Percentiles rank a stretch among this genome's conserved stretches.
phyloP scores from a whole-genome alignment of 2,113 vertebrate genomes.

The Nyctereutes procyonoides region DNA sequence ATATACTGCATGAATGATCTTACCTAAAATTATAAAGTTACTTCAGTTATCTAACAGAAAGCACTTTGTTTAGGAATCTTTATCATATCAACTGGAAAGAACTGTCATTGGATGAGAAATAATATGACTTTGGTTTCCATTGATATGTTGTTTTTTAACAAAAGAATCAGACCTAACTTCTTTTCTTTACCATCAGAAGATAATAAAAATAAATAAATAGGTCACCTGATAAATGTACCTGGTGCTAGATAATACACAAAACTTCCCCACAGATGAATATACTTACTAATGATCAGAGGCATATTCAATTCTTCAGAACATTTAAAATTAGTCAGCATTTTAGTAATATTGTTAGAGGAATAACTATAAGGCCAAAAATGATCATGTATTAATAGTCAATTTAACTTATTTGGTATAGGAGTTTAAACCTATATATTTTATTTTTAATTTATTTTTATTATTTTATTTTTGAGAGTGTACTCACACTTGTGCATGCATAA shows the following conservation, averaged over 20 bases:
- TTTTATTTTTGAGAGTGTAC: neutral
- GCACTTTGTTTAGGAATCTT: neutral
- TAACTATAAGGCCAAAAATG: neutral
- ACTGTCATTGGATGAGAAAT: neutral
- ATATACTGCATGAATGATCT: neutral
- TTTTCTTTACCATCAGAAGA: neutral
- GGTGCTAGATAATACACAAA: neutral
- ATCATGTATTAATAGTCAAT: neutral
- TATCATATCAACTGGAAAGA: neutral
- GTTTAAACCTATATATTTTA: neutral
- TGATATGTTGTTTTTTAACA: neutral
- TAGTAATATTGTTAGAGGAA: neutral
- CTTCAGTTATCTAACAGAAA: neutral
- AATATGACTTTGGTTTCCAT: neutral
- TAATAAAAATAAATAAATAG: neutral
- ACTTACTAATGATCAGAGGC: neutral
- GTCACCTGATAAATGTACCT: neutral
- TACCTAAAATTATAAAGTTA: neutral
- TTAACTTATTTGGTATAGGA: neutral
- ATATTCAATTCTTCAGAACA: neutral
- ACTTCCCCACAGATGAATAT: neutral
- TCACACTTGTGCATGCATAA: neutral
- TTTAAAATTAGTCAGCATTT: neutral
- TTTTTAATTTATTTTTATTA: neutral
- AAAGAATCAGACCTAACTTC: neutral